These are phyloP conservation scores for Microtus montanus DNA, from an alignment of 2,113 vertebrate species.

Conservation along the genomic window DNA sequence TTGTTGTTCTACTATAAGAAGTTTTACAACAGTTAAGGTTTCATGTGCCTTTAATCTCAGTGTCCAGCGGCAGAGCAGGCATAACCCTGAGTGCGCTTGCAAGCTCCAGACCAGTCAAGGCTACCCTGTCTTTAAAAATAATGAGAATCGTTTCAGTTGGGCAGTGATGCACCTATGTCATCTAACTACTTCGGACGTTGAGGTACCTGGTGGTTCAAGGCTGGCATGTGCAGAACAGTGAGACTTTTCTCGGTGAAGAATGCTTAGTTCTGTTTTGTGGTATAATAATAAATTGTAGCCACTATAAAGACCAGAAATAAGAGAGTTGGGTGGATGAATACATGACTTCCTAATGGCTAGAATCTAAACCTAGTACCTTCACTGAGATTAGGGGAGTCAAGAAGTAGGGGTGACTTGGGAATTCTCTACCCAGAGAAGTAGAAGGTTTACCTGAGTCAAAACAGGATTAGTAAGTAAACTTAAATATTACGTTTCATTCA, in stretches of 20 bases:
- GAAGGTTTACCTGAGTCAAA: not conserved
- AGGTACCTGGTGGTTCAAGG: not conserved
- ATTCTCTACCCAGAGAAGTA: not conserved
- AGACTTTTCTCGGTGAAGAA: not conserved
- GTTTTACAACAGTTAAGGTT: conserved; percentile 47
- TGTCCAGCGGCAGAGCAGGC: not conserved
- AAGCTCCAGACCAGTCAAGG: not conserved
- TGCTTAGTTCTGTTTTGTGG: not conserved
- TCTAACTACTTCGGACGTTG: not conserved
- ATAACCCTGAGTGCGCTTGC: not conserved
- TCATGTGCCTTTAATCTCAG: not conserved
- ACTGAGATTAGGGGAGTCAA: not conserved
- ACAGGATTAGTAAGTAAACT: not conserved
- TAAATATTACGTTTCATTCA: not conserved
- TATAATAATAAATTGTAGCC: not conserved
- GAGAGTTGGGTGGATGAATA: not conserved
- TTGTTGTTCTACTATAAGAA: conserved; percentile 74
- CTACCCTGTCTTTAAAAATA: not conserved
- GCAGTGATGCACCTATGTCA: not conserved
- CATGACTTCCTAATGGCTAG: not conserved
- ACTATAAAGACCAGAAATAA: conserved; percentile 1
- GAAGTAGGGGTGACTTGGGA: not conserved
- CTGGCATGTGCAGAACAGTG: not conserved
- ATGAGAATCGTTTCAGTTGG: not conserved
- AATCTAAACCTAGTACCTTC: not conserved